Evolutionary conservation across 2,113 vertebrate species (phyloP).

Genomic region (Hymenochirus boettgeri): DNA sequence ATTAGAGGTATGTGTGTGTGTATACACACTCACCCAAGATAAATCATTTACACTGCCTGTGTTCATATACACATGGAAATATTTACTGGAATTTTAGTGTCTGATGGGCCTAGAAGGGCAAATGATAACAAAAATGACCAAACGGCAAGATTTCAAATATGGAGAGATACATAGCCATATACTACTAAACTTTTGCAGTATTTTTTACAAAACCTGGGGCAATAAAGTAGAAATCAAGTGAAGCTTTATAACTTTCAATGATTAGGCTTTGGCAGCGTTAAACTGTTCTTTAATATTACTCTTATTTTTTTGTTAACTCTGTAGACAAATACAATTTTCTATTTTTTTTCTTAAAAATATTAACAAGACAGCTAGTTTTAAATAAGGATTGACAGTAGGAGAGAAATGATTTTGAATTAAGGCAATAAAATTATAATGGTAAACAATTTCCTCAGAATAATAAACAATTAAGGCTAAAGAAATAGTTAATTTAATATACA

Average conservation of each 20-base stretch:
- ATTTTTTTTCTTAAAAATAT: background rate
- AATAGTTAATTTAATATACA: constrained; percentile 38
- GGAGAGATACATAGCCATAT: too few relatives aligned
- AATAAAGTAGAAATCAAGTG: too few relatives aligned
- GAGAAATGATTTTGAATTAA: background rate
- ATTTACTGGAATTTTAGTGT: background rate
- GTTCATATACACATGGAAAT: background rate
- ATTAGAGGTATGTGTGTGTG: too few relatives aligned
- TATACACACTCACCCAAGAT: too few relatives aligned
- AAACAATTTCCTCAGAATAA: background rate
- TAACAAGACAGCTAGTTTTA: background rate
- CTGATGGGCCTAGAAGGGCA: background rate
- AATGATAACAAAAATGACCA: background rate
- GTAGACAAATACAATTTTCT: background rate
- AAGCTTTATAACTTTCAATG: too few relatives aligned
- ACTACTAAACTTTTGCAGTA: too few relatives aligned
- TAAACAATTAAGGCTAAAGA: constrained; percentile 29
- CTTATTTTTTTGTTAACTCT: background rate
- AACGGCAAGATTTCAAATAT: too few relatives aligned
- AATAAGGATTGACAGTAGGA: background rate
- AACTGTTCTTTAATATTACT: too few relatives aligned
- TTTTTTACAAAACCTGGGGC: too few relatives aligned
- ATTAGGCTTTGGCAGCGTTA: too few relatives aligned
- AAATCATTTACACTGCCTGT: too few relatives aligned
- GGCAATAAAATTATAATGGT: constrained; percentile 3